A percentile compares a stretch with the other conserved stretches of the same genome.
phyloP scores from a whole-genome alignment of 2,888 invertebrate species.

The Hemistola chrysoprasaria region DNA sequence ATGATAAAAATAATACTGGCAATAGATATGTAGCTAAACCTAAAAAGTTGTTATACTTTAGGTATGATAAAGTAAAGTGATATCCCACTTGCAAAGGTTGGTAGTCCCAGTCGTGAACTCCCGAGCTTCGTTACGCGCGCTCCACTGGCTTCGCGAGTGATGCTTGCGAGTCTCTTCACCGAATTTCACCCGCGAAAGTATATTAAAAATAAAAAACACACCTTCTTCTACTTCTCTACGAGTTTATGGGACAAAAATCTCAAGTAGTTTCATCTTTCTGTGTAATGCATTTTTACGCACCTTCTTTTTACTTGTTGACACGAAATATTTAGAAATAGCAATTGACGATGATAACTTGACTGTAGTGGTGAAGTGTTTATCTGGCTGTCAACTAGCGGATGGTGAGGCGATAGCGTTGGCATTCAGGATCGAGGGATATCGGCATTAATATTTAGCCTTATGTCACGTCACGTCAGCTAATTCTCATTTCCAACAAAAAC shows the following conservation, averaged over 20 bases:
- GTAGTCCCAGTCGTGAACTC: constrained; percentile 27
- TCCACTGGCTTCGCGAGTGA: constrained; percentile 69
- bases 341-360: too few species aligned
- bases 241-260: constrained; percentile 53
- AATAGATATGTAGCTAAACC: too few species aligned
- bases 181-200: constrained; percentile 63
- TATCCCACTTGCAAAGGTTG: constrained; percentile 2
- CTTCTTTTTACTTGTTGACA: constrained; percentile 27
- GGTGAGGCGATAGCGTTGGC: constrained; percentile 37
- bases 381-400: constrained; percentile 10
- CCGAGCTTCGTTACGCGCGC: constrained; percentile 72
- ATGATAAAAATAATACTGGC: too few species aligned
- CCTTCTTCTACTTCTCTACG: constrained; percentile 60
- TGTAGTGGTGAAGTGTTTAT: too few species aligned
- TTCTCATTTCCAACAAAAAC: constrained; percentile 80
- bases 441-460: constrained; percentile 71
- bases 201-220: constrained; percentile 65
- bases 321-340: too few species aligned
- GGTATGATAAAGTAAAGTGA: background rate
- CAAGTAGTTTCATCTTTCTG: constrained; percentile 38
- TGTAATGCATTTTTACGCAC: constrained; percentile 19
- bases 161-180: constrained; percentile 64
- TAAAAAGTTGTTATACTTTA: background rate
- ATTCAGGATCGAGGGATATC: too few species aligned
- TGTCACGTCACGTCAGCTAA: constrained; percentile 77